phyloP scores from a whole-genome alignment of 2,888 invertebrate genomes.

The Drosophila acutilabella region DNA sequence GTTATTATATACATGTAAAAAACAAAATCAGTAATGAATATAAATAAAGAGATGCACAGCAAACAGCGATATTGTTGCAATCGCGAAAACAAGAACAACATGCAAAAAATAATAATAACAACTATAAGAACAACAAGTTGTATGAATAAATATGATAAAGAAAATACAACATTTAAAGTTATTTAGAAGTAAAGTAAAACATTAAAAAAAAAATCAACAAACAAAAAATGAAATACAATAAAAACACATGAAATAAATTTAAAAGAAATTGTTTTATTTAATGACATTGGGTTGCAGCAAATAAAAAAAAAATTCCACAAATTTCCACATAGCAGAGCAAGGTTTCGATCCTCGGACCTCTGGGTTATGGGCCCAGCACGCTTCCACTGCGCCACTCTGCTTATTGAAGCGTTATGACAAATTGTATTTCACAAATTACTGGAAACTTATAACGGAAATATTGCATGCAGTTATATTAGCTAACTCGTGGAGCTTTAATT shows the following conservation, averaged over 20 bases:
- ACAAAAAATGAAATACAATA: slow-evolving; percentile 77
- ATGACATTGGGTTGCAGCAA: no score
- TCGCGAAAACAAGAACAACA: slow-evolving; percentile 39
- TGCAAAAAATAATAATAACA: slow-evolving; percentile 21
- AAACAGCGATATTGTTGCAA: slow-evolving; percentile 56
- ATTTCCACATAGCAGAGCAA: slow-evolving; percentile 46
- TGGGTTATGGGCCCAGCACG: slow-evolving; percentile 63
- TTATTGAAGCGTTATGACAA: slow-evolving; percentile 6
- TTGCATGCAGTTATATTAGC: neutral
- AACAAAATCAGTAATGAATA: slow-evolving; percentile 62
- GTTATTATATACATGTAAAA: slow-evolving; percentile 77
- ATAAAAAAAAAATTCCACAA: neutral
- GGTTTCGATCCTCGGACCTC: slow-evolving; percentile 66
- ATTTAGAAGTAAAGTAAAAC: slow-evolving; percentile 78
- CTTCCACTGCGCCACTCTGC: slow-evolving; percentile 64
- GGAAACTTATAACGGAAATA: neutral
- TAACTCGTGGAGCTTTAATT: no score
- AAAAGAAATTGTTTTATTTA: slow-evolving; percentile 39
- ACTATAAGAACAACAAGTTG: slow-evolving; percentile 41
- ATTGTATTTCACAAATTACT: neutral
- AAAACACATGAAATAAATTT: slow-evolving; percentile 75
- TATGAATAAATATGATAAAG: slow-evolving; percentile 66
- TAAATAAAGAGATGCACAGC: slow-evolving; percentile 63
- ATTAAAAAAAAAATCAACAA: slow-evolving; percentile 58
- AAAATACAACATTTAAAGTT: slow-evolving; percentile 80